phyloP scores from a whole-genome alignment of 2,888 invertebrate genomes.

The Lasioglossum morio region DNA sequence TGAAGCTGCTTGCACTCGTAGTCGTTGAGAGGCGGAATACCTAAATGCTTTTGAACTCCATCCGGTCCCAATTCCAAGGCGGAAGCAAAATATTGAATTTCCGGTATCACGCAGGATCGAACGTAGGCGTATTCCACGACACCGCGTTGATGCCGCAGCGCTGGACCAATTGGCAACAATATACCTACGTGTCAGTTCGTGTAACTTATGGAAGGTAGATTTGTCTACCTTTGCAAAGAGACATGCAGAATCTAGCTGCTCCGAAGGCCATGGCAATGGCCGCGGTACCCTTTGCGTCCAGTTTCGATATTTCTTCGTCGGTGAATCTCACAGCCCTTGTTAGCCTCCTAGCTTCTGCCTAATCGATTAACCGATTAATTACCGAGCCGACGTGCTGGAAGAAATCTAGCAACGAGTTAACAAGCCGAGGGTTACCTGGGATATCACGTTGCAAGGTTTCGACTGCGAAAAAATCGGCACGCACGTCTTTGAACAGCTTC shows the following conservation, averaged over 20 bases:
- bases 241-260: constrained; percentile 87
- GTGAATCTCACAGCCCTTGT: constrained; percentile 85
- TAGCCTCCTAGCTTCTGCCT: constrained; percentile 85
- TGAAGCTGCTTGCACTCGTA: constrained; percentile 72
- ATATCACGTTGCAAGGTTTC: constrained; percentile 85
- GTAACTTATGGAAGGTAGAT: background rate
- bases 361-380: constrained; percentile 19
- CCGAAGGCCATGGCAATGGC: constrained; percentile 88
- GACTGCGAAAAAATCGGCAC: constrained; percentile 92
- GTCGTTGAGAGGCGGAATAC: constrained; percentile 73
- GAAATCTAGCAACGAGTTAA: background rate
- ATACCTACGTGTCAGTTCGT: background rate
- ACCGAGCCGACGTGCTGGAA: background rate
- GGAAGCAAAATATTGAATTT: constrained; percentile 76
- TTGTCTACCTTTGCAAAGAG: constrained; percentile 85
- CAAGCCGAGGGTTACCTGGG: constrained; percentile 36
- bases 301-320: constrained; percentile 87
- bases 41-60: constrained; percentile 78
- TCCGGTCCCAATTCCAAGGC: constrained; percentile 78
- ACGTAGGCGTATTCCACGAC: constrained; percentile 78
- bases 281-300: constrained; percentile 86
- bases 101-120: constrained; percentile 76
- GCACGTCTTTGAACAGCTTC: constrained; percentile 90
- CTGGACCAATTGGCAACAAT: constrained; percentile 28
- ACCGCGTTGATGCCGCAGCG: constrained; percentile 61